These are phyloP conservation scores for Hydrophis major DNA, from an alignment of 2,797 vertebrate species.

Conservation along the genomic window DNA sequence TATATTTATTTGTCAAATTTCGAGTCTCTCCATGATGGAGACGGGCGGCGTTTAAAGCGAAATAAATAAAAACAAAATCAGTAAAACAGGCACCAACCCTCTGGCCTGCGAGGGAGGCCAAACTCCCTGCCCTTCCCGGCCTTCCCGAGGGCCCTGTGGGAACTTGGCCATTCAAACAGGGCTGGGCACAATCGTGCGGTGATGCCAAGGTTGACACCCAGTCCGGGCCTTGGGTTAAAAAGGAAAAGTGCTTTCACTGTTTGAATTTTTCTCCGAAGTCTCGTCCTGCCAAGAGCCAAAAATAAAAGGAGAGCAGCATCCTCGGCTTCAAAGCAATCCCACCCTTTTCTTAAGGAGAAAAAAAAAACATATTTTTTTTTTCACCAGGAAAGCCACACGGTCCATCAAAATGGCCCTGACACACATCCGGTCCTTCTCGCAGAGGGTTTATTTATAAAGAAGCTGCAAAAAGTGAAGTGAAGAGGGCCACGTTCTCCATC, in stretches of 20 bases:
- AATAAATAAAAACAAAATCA: background rate
- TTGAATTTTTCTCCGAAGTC: background rate
- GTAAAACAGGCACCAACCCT: background rate
- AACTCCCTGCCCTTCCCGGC: background rate
- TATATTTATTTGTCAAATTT: no score
- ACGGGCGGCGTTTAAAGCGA: background rate
- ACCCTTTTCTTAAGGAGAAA: background rate
- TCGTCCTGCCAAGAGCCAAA: background rate
- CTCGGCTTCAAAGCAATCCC: constrained; percentile 15
- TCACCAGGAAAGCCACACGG: constrained; percentile 23
- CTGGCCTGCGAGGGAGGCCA: background rate
- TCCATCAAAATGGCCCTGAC: constrained; percentile 17
- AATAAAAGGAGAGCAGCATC: background rate
- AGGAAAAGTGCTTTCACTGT: constrained; percentile 29
- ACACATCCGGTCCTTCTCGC: background rate
- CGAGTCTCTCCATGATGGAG: no score
- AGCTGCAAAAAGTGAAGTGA: background rate
- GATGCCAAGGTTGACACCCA: background rate
- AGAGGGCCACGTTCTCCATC: background rate
- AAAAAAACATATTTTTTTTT: background rate
- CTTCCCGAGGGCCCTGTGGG: background rate
- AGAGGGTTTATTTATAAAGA: background rate
- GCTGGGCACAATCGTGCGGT: background rate
- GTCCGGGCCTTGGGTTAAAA: background rate
- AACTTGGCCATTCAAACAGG: background rate